Evolutionary conservation across 2,888 invertebrate genomes (phyloP).

Genomic region (Kuschelorhynchus macadamiae): DNA sequence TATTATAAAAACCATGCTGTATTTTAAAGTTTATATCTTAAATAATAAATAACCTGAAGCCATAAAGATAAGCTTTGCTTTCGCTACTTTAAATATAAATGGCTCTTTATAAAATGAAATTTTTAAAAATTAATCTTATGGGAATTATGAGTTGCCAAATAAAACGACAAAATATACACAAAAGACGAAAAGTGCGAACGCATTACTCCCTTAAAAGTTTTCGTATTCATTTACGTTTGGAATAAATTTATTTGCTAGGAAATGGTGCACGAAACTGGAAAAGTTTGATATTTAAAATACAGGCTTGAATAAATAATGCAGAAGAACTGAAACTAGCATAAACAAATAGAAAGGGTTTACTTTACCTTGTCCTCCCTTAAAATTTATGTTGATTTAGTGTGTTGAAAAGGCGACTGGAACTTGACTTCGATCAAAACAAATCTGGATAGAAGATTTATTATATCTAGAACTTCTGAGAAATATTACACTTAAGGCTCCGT

Average conservation of each 20-base stretch:
- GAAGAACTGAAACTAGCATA: background rate
- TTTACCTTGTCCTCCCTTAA: too few relatives aligned
- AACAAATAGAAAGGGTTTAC: too few relatives aligned
- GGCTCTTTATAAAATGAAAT: slow-evolving; percentile 36
- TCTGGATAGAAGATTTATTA: too few relatives aligned
- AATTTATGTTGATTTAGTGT: too few relatives aligned
- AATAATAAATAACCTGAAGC: slow-evolving; percentile 40
- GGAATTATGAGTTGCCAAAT: slow-evolving; percentile 37
- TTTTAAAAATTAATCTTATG: slow-evolving; percentile 39
- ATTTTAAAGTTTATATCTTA: slow-evolving; percentile 35
- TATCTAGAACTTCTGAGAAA: too few relatives aligned
- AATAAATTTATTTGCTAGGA: slow-evolving; percentile 37
- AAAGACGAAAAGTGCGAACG: slow-evolving; percentile 22
- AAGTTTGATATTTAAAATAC: slow-evolving; percentile 24
- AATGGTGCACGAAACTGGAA: slow-evolving; percentile 12
- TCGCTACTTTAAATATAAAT: slow-evolving; percentile 40
- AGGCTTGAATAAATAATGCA: background rate
- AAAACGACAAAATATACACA: slow-evolving; percentile 39
- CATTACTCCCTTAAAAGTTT: slow-evolving; percentile 30
- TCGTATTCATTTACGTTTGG: slow-evolving; percentile 25
- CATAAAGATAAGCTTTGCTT: slow-evolving; percentile 37
- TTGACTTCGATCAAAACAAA: too few relatives aligned
- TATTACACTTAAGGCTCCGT: too few relatives aligned
- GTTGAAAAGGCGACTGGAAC: too few relatives aligned
- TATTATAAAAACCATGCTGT: slow-evolving; percentile 24